Evolutionary conservation across 2,888 invertebrate species (phyloP).

Genomic region (Perdita meconis): DNA sequence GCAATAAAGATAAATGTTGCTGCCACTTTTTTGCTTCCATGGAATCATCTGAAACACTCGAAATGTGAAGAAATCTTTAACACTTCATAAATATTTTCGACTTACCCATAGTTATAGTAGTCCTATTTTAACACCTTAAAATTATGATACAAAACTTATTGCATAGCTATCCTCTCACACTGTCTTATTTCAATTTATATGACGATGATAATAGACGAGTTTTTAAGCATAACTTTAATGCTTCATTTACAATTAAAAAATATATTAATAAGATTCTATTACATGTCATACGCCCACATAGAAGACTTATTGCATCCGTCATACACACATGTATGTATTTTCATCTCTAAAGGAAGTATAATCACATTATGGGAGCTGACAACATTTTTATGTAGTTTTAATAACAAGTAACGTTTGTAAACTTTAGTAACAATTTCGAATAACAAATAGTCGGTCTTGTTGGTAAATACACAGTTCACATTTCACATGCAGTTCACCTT

Average conservation of each 20-base stretch:
- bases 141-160: conserved; percentile 35
- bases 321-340: conserved; percentile 30
- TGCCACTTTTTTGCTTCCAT: conserved; percentile 85
- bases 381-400: conserved; percentile 36
- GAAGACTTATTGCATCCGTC: conserved; percentile 37
- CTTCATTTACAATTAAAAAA: conserved; percentile 22
- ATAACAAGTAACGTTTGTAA: background rate
- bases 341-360: conserved; percentile 26
- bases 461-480: background rate
- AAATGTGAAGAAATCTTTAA: background rate
- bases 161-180: conserved; percentile 41
- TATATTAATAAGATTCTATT: conserved; percentile 26
- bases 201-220: conserved; percentile 1
- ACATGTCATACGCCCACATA: conserved; percentile 54
- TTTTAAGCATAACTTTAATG: conserved; percentile 6
- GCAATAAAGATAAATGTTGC: conserved; percentile 93
- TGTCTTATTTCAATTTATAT: conserved; percentile 12
- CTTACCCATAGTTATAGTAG: conserved; percentile 55
- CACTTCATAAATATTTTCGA: background rate
- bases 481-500: background rate
- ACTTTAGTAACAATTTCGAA: background rate
- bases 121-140: conserved; percentile 10
- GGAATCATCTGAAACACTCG: conserved; percentile 74
- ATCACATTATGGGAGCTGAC: conserved; percentile 39
- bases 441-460: background rate